Evolutionary conservation across 2,113 vertebrate genomes (phyloP).

Genomic region (Thryonomys swinderianus): DNA sequence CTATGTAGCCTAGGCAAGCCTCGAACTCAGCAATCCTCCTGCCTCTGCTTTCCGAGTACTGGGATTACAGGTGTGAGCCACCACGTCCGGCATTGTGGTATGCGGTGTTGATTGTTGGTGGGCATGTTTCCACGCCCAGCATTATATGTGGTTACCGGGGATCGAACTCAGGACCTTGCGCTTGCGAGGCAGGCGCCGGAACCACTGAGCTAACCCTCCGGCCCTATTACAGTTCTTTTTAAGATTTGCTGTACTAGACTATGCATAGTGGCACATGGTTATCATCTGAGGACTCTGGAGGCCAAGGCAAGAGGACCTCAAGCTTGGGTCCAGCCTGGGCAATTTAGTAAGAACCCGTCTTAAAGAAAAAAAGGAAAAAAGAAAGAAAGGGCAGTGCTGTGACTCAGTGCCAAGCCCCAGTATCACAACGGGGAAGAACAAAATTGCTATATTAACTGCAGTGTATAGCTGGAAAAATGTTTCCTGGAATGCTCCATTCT

Average conservation of each 20-base stretch:
- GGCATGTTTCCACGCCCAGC: too few species aligned
- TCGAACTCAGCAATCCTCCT: too few species aligned
- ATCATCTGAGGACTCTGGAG: neutral
- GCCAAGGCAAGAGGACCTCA: neutral
- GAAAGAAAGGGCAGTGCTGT: neutral
- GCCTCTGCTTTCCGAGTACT: too few species aligned
- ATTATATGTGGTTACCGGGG: too few species aligned
- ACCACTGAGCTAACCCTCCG: too few species aligned
- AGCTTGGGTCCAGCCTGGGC: neutral
- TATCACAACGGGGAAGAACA: neutral
- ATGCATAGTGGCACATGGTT: neutral
- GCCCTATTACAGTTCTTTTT: constrained; percentile 46
- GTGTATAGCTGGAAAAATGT: neutral
- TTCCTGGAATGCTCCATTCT: constrained; percentile 1
- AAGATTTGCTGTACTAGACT: neutral
- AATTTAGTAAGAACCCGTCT: neutral
- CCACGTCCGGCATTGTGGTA: too few species aligned
- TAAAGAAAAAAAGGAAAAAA: too few species aligned
- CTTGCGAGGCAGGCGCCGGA: too few species aligned
- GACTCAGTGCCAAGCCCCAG: neutral
- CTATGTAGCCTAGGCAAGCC: too few species aligned
- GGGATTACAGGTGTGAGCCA: too few species aligned
- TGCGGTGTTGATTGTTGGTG: too few species aligned
- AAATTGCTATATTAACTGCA: neutral
- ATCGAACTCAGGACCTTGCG: too few species aligned